Base-by-base conservation (phyloP, 2,113 vertebrate species). In the Microcebus griseorufus region DNA sequence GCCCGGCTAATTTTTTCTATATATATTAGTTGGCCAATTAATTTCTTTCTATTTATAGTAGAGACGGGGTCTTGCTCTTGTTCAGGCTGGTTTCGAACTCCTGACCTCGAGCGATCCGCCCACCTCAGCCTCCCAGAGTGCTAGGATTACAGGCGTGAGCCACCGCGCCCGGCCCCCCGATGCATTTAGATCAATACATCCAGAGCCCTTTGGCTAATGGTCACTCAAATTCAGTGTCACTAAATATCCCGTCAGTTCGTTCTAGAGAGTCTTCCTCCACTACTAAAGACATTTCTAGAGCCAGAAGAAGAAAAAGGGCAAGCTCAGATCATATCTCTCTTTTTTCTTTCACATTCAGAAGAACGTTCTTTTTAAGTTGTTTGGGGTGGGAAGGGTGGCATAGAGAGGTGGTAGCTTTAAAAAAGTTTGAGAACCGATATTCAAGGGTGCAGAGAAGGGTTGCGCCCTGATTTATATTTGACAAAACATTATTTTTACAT, bases 271-370 rank as follows among this genome's bases (percentile, higher is more conserved):
- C 55, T 93, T 81, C 60, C 32, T 85, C 51, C 27, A 34, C 32
- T 39, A 72, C 29, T 45, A 79, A 62, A 89, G 23, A 89, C 34
- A 72, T 80, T 90, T 90, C 37, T 93, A 85, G 23, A 96, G 53
- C 17, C 45, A 80, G 29, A 90, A 90, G 55, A 92, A 65, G 45
- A 51, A 48, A 69, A 83, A 80, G 65, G n/a, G 6, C 20, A 65
- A 67, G 67, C 6, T 2, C 79, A 20, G 79, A 94, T 23, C 16
- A 58, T 2, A 17, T 39, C 17, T 69, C 76, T 27, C 45, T 73
- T 62, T 70, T 22, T 37, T 84, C 84, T 55, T 51, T 48, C 69
- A 60, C 4, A 34, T 2, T 96, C 72, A 58, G 34, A 67, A 75
- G 37, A 9, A 84, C 5, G 3, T 60, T 37, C 22, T 76, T 91